Conservation (phyloP, 2,797 vertebrate species). For the Esox masquinongy region DNA sequence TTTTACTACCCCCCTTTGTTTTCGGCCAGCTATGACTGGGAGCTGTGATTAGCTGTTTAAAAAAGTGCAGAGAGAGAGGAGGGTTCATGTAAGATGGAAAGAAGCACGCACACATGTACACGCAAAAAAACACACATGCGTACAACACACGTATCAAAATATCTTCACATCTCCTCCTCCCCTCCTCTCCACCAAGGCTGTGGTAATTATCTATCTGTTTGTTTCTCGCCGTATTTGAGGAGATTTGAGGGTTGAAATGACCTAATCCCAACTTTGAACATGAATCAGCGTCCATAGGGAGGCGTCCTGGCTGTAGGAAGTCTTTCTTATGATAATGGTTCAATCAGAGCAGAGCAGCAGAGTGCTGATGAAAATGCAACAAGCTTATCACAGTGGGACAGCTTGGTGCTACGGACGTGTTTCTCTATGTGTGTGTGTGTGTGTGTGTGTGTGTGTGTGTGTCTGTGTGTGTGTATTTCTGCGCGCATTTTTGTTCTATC, state of each 20-base stretch:
- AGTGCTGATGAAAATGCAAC: slow-evolving; percentile 83
- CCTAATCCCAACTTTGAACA: slow-evolving; percentile 97
- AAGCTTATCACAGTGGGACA: slow-evolving; percentile 91
- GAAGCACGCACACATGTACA: neutral
- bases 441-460: slow-evolving; percentile 11
- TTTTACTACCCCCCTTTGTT: neutral
- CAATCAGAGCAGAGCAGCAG: slow-evolving; percentile 76
- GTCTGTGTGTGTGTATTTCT: slow-evolving; percentile 11
- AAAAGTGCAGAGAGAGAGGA: neutral
- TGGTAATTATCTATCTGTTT: slow-evolving; percentile 72
- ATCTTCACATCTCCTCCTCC: slow-evolving; percentile 34
- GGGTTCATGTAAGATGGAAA: neutral
- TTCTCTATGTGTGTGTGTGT: slow-evolving; percentile 1
- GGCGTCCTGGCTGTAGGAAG: slow-evolving; percentile 80
- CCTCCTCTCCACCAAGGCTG: slow-evolving; percentile 48
- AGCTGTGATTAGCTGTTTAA: too few relatives aligned
- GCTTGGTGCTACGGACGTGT: slow-evolving; percentile 56
- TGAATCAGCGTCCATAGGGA: slow-evolving; percentile 81
- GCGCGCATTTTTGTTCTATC: neutral
- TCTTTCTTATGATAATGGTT: slow-evolving; percentile 93
- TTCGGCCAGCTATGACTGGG: neutral
- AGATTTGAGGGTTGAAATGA: slow-evolving; percentile 87
- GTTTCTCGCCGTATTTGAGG: slow-evolving; percentile 88
- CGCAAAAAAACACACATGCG: neutral
- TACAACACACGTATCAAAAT: slow-evolving; percentile 1